Evolutionary conservation across 2,888 invertebrate genomes (phyloP), one percentile per base, ranked within the genome.

Genomic region (Pegoplata infirma): DNA sequence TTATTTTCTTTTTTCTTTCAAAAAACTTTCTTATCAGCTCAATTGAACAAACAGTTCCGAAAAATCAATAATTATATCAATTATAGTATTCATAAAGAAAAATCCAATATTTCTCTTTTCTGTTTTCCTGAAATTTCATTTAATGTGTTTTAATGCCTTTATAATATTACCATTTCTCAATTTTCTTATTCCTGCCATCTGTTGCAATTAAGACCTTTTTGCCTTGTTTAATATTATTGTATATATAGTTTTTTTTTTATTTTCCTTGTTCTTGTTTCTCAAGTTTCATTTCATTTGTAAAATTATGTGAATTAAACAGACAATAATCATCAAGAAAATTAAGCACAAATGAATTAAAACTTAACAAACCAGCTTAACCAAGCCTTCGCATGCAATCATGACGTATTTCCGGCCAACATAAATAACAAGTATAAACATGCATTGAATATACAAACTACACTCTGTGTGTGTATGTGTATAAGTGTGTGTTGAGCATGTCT

Each of bases 311-410:
- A 69, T 69, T 76, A 76, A 76, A 76, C 21, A 76, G 68, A 76
- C 75, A 69, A 76, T 69, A 76, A 76, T 56, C 75, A 68, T 56
- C 68, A 76, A 58, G 68, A 63, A 63, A 69, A 76, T 69, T 69
- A 69, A 76, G 56, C 68, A 63, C 68, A 69, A 64, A 63, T 64
- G 68, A 68, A 76, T 76, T 76, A 76, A 76, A 76, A 76, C 36
- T 75, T 61, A 75, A 68, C 68, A 69, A 69, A 76, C 49, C 55
- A 63, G 56, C 63, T 69, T 76, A 76, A 76, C 63, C 75, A 76
- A 63, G 56, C 68, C 61, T 69, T 76, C 68, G 68, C 75, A 68
- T 69, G 68, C 75, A 76, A 76, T 76, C 75, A 69, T 76, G 63
- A 76, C 63, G 68, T 76, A 63, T 76, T 58, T 76, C 75, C 68